Evolutionary conservation across 2,113 vertebrate species (phyloP).

Genomic region (Isurus oxyrinchus): DNA sequence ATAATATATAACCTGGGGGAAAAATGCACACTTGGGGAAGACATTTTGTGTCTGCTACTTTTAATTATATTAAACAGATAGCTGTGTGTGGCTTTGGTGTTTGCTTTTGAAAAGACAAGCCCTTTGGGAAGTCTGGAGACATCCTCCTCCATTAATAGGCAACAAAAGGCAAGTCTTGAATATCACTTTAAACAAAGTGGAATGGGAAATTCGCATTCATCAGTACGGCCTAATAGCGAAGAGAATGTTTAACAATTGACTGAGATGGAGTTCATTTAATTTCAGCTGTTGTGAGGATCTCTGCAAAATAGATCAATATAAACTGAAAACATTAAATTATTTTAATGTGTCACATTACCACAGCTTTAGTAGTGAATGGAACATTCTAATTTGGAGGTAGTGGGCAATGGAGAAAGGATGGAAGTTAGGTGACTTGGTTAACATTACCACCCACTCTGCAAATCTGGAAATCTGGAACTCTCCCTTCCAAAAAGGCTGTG

Average conservation of each 20-base stretch:
- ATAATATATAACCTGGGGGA: background rate
- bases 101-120: background rate
- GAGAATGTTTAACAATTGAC: background rate
- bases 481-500: background rate
- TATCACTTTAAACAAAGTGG: background rate
- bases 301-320: background rate
- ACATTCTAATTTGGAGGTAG: background rate
- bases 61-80: background rate
- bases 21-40: background rate
- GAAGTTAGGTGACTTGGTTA: background rate
- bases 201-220: background rate
- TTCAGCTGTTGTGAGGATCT: background rate
- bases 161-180: background rate
- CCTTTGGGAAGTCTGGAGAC: background rate
- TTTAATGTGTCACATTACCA: background rate
- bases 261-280: background rate
- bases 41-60: background rate
- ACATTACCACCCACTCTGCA: background rate
- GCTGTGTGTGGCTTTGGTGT: background rate
- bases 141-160: background rate
- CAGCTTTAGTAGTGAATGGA: background rate
- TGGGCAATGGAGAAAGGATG: background rate
- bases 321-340: background rate
- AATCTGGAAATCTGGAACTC: background rate
- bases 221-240: background rate